Percentiles rank a stretch among this genome's conserved stretches.
These are phyloP conservation scores for Syngnathoides biaculeatus DNA, from an alignment of 2,113 vertebrate species.

Conservation along the genomic window DNA sequence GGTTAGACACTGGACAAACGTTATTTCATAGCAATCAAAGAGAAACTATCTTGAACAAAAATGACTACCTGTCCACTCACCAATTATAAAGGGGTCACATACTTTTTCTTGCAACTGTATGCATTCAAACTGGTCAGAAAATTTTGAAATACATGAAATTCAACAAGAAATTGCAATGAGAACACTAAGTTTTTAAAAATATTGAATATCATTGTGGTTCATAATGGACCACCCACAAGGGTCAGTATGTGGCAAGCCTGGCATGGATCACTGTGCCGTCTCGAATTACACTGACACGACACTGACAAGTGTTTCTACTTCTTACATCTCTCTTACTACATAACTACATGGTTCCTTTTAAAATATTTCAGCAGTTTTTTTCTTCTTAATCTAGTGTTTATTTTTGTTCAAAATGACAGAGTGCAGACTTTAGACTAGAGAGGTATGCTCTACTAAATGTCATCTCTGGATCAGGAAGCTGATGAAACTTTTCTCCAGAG, in stretches of 20 bases:
- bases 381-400: slow-evolving; percentile 64
- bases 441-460: background rate
- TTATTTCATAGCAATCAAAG: too few relatives aligned
- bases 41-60: too few relatives aligned
- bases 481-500: too few relatives aligned
- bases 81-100: too few relatives aligned
- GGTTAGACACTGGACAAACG: too few relatives aligned
- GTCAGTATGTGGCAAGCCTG: slow-evolving; percentile 68
- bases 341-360: slow-evolving; percentile 65
- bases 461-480: too few relatives aligned
- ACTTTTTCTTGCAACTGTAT: too few relatives aligned
- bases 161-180: slow-evolving; percentile 24
- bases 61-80: too few relatives aligned
- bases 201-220: slow-evolving; percentile 18
- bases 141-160: background rate
- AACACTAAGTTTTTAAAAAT: slow-evolving; percentile 24
- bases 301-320: slow-evolving; percentile 1
- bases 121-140: too few relatives aligned
- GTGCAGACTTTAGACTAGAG: slow-evolving; percentile 60
- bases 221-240: slow-evolving; percentile 67
- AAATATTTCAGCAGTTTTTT: slow-evolving; percentile 68
- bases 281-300: slow-evolving; percentile 64
- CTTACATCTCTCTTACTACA: slow-evolving; percentile 18
- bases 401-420: slow-evolving; percentile 76
- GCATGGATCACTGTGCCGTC: slow-evolving; percentile 69